Evolutionary conservation across 2,797 vertebrate species (phyloP).

Genomic region (Sphenodon punctatus): DNA sequence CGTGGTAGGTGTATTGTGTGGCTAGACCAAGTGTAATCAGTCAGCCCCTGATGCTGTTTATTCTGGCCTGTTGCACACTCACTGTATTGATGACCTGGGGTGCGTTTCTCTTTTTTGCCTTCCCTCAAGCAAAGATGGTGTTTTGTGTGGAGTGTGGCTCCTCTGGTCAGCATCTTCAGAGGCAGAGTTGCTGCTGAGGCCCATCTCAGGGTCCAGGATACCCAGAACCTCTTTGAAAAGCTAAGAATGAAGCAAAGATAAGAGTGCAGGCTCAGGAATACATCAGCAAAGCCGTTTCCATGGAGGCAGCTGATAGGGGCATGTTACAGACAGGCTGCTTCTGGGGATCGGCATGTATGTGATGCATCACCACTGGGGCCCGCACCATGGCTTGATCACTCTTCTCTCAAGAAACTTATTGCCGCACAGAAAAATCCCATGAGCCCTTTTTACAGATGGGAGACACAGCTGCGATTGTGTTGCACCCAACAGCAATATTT

Average conservation of each 20-base stretch:
- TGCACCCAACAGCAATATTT: no score
- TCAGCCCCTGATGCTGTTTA: no score
- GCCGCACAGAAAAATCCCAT: no score
- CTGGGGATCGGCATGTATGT: no score
- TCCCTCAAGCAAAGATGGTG: background rate
- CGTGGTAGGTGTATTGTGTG: no score
- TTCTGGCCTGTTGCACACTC: background rate
- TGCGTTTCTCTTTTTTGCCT: background rate
- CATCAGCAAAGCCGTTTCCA: background rate
- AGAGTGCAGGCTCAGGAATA: background rate
- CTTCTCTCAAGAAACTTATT: no score
- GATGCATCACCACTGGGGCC: no score
- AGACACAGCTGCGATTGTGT: no score
- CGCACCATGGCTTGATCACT: no score
- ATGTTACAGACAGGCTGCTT: background rate
- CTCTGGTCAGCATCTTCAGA: background rate
- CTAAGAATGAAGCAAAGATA: conserved; percentile 45
- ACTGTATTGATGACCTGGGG: background rate
- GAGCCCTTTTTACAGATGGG: no score
- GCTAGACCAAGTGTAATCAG: background rate
- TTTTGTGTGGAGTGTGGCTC: background rate
- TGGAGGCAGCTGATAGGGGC: background rate
- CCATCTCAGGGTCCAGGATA: conserved; percentile 75
- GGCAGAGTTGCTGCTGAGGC: conserved; percentile 36
- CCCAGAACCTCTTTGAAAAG: conserved; percentile 77